Evolutionary conservation across 1,140 invertebrate genomes (phyloP), one percentile per base, ranked within the genome.

Genomic region (Ectropis grisescens): DNA sequence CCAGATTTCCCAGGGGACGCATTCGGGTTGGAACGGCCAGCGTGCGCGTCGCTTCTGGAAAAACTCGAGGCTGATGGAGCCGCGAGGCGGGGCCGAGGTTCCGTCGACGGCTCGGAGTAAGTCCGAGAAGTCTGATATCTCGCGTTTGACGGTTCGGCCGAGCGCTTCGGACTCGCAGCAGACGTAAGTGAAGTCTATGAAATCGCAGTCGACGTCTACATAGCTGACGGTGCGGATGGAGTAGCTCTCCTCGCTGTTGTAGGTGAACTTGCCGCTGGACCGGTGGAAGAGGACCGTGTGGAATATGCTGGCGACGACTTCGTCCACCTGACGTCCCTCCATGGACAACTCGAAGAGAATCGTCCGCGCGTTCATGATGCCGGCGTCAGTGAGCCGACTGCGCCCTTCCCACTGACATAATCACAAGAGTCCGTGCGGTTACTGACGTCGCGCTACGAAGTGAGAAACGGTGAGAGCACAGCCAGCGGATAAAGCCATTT

Each of bases 1-100:
- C 97, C 96, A 98, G 8, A 98, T 93, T 70, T 98, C 97, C 97
- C 97, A 98, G 0, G 96, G 94, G 57, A 96, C 94, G 59, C 91
- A 93, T 61, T 98, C 95, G 4, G 90, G 84, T 36, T 90, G 87
- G 57, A 97, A 95, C 4, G 91, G 89, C 94, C 95, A 98, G 29
- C 91, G 87, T 29, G 89, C 89, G 56, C 91, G 91, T 61, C 94
- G 95, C 65, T 91, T 94, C 66, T 97, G 93, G 82, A 94, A 98
- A 84, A 98, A 98, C 79, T 98, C 96, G 28, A 98, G 83, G 16
- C 93, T 94, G 48, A 98, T 98, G 76, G 97, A 92, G 1, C 93
- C 93, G 6, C 61, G 50, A 1, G 69, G 55, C 2, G 67, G 59
- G 1, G 87, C 85, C 4, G 88, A 87, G 0, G 85, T 85, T 31